Percentiles rank a stretch among this genome's conserved stretches.
Evolutionary conservation across 2,888 invertebrate species (phyloP).

Genomic region (Ophioninae sp.): DNA sequence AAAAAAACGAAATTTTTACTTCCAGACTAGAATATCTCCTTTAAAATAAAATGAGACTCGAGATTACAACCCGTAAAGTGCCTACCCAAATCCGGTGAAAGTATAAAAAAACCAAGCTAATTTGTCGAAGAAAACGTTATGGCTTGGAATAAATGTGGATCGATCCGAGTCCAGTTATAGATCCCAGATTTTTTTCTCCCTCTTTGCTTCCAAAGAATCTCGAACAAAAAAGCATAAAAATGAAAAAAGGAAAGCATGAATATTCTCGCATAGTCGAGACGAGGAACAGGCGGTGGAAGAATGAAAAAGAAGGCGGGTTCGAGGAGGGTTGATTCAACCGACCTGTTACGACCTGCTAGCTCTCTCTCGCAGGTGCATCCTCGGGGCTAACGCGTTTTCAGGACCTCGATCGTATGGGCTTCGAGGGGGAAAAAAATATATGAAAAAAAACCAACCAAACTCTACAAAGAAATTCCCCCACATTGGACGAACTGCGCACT

Average conservation of each 20-base stretch:
- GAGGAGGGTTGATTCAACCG: conserved; percentile 63
- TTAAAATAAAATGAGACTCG: background rate
- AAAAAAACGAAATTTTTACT: too few species aligned
- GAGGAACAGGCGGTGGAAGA: conserved; percentile 12
- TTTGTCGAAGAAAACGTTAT: too few species aligned
- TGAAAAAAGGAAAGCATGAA: background rate
- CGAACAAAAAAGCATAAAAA: conserved; percentile 12
- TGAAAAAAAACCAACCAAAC: conserved; percentile 25
- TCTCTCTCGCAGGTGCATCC: conserved; percentile 76
- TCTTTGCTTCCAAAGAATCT: background rate
- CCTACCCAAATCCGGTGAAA: background rate
- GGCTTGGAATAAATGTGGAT: background rate
- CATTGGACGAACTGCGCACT: conserved; percentile 32
- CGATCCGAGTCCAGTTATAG: background rate
- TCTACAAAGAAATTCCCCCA: conserved; percentile 34
- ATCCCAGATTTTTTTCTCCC: background rate
- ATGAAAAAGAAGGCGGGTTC: conserved; percentile 38
- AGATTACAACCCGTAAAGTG: background rate
- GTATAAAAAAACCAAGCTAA: background rate
- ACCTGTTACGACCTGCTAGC: conserved; percentile 77
- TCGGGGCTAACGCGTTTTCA: conserved; percentile 29
- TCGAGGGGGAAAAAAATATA: conserved; percentile 27
- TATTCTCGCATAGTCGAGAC: conserved; percentile 12
- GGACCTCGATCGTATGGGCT: conserved; percentile 16
- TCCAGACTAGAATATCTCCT: too few species aligned